Conservation (phyloP, 2,888 invertebrate species). For the Zelleria hepariella region DNA sequence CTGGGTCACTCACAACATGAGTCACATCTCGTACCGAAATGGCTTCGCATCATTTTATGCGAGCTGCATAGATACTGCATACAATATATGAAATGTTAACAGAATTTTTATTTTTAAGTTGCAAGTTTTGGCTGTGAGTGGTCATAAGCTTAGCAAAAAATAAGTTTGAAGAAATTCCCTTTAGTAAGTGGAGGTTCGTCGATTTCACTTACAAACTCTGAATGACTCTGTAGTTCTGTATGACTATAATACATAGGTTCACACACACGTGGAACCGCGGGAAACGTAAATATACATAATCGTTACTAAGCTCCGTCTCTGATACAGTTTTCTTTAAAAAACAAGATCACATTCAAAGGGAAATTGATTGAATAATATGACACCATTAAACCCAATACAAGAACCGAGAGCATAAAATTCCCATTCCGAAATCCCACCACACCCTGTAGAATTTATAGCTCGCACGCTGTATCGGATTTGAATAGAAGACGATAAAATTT, state of each 20-base stretch:
- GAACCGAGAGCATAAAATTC: not conserved
- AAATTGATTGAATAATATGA: not conserved
- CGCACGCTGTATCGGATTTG: not conserved
- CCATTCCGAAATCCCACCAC: not conserved
- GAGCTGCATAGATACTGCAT: not conserved
- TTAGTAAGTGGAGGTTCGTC: no score
- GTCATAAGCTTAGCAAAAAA: no score
- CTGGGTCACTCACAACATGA: not conserved
- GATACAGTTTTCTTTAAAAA: not conserved
- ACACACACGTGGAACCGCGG: no score
- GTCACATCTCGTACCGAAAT: not conserved
- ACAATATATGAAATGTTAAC: no score
- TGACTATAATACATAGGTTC: no score
- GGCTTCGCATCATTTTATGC: not conserved
- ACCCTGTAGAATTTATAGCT: not conserved
- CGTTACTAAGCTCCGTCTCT: no score
- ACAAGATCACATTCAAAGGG: not conserved
- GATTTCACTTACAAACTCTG: no score
- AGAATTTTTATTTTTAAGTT: no score
- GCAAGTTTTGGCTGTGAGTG: no score
- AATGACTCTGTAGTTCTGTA: no score
- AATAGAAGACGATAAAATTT: slow-evolving; percentile 6
- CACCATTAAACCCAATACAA: not conserved
- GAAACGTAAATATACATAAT: no score
- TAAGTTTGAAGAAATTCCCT: no score